Percentiles rank a stretch among this genome's conserved stretches.
Conservation (phyloP, 2,888 invertebrate species). For the Drosophila kanekoi region DNA sequence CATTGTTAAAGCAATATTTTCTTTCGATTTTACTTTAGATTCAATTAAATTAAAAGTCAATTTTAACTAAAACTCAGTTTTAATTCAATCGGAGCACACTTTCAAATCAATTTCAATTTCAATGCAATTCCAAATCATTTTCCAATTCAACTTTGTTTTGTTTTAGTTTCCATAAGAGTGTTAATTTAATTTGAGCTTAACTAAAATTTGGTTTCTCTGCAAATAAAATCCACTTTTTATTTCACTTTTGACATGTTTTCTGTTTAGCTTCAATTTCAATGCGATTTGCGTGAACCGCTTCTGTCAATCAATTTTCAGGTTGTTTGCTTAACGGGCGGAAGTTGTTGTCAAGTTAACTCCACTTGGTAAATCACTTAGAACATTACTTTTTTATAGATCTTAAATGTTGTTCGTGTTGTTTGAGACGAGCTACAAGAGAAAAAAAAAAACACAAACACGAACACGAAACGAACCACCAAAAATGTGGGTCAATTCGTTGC, state of each 20-base stretch:
- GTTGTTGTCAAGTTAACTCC: constrained; percentile 57
- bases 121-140: background rate
- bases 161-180: background rate
- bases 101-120: background rate
- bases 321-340: constrained; percentile 60
- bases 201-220: background rate
- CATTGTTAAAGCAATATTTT: no score
- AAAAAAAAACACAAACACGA: constrained; percentile 10
- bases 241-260: background rate
- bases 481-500: constrained; percentile 71
- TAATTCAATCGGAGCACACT: background rate
- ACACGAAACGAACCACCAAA: constrained; percentile 31
- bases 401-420: constrained; percentile 2
- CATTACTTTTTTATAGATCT: constrained; percentile 10
- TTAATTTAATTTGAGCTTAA: no score
- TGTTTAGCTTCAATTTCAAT: constrained; percentile 5
- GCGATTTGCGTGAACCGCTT: constrained; percentile 50
- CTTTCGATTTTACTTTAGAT: background rate
- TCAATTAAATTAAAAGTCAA: background rate
- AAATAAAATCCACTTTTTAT: background rate
- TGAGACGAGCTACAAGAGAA: constrained; percentile 27
- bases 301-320: constrained; percentile 67
- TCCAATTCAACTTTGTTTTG: background rate
- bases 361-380: constrained; percentile 53
- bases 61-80: background rate